phyloP scores from a whole-genome alignment of 2,113 vertebrate genomes.

The Choloepus hoffmanni region DNA sequence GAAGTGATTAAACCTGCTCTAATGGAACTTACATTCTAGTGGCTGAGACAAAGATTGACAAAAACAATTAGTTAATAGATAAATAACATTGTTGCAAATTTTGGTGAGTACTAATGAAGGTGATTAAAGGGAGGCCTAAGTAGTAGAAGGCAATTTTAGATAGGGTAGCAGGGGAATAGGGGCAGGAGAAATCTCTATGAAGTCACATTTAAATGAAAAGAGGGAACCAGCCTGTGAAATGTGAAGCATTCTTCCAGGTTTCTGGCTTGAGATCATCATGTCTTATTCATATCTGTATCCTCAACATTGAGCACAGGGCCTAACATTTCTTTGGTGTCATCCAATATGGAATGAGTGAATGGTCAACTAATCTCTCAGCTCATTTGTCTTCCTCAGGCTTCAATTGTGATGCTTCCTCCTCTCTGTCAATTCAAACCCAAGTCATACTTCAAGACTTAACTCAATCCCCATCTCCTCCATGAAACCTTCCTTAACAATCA shows the following conservation, averaged over 20 bases:
- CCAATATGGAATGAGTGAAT: not conserved
- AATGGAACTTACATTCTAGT: not conserved
- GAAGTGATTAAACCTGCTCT: not conserved
- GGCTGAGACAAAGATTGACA: slow-evolving; percentile 6
- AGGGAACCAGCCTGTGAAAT: not conserved
- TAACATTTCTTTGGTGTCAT: not conserved
- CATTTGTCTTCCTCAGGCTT: not conserved
- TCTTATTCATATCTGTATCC: slow-evolving; percentile 35
- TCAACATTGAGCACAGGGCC: slow-evolving; percentile 2
- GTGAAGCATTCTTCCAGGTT: not conserved
- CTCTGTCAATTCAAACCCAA: slow-evolving; percentile 20
- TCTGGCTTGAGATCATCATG: not conserved
- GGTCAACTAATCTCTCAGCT: not conserved
- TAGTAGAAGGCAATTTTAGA: not conserved
- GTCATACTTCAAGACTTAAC: slow-evolving; percentile 23
- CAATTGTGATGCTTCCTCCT: not conserved
- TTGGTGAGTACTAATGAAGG: not conserved
- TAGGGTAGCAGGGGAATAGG: not conserved
- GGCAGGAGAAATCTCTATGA: not conserved
- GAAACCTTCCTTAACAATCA: not conserved
- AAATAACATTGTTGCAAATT: slow-evolving; percentile 11
- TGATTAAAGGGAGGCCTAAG: not conserved
- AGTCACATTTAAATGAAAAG: not conserved
- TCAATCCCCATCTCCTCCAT: not conserved
- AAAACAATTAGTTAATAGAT: slow-evolving; percentile 39